Evolutionary conservation across 2,888 invertebrate genomes (phyloP), one percentile per base, ranked within the genome.

Genomic region (Copidosoma aretas): DNA sequence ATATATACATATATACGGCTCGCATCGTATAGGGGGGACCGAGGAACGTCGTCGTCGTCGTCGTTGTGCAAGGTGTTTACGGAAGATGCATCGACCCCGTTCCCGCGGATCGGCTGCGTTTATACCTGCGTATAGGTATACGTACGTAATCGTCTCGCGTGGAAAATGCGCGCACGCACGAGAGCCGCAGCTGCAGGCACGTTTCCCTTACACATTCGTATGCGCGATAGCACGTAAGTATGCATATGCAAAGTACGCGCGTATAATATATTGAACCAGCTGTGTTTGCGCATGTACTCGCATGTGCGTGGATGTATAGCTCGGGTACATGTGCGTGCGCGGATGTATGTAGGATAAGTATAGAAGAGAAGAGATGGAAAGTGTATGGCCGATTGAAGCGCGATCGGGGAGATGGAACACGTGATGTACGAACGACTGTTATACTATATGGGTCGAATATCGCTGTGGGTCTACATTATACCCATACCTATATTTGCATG

Each of bases 1-100:
- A n/a, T n/a, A n/a, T n/a, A n/a, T n/a, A n/a, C n/a, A n/a, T n/a
- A n/a, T n/a, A n/a, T n/a, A n/a, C n/a, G n/a, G n/a, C n/a, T n/a
- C n/a, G n/a, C n/a, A n/a, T n/a, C n/a, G n/a, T n/a, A n/a, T n/a
- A n/a, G n/a, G n/a, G n/a, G n/a, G n/a, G n/a, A n/a, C 10, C 41
- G 8, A 41, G 14, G 41, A 41, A 19, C 49, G 32, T 49, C 22
- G 22, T 17, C 12, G 54, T 12, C 12, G 32, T 14, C 14, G 25
- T 41, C 41, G 21, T 65, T 69, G 69, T 57, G 66, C 63, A 64
- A 70, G 67, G 49, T 71, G 67, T 71, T 71, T 71, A 71, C 67
- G 71, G 64, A 67, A 67, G 67, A 51, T 64, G 19, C 60, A 59
- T 21, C 60, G 52, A 49, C 17, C 64, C n/a, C 68, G 64, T 32